A percentile compares a stretch with the other conserved stretches of the same genome.
Evolutionary conservation across 2,888 invertebrate species (phyloP).

Genomic region (Gymnoscelis rufifasciata): DNA sequence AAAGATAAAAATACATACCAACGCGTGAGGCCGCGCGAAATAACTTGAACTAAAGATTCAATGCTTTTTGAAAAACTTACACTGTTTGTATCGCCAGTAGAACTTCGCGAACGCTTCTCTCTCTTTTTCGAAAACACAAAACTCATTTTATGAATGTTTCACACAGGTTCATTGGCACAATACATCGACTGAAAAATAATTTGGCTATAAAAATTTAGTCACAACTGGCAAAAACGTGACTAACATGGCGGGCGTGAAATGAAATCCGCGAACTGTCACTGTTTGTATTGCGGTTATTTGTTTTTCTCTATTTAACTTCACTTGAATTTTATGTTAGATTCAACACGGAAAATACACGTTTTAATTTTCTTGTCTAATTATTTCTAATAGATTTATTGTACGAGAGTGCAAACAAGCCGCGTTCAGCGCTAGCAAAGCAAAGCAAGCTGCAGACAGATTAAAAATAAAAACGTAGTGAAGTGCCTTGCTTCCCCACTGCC

Average conservation of each 20-base stretch:
- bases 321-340: no score
- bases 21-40: conserved; percentile 50
- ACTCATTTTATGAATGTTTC: conserved; percentile 48
- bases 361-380: no score
- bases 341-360: no score
- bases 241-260: conserved; percentile 66
- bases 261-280: conserved; percentile 24
- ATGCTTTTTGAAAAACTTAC: conserved; percentile 67
- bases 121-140: conserved; percentile 44
- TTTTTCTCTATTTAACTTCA: neutral
- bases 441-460: no score
- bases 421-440: no score
- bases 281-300: neutral
- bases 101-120: conserved; percentile 48
- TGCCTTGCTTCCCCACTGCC: no score
- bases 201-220: conserved; percentile 46
- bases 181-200: conserved; percentile 21
- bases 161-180: conserved; percentile 23
- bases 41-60: conserved; percentile 32
- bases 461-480: no score
- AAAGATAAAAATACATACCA: conserved; percentile 36
- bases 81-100: conserved; percentile 46
- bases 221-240: conserved; percentile 72
- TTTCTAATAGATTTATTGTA: no score
- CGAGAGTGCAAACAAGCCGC: no score